Evolutionary conservation across 2,888 invertebrate species (phyloP).

Genomic region (Tineola bisselliella): DNA sequence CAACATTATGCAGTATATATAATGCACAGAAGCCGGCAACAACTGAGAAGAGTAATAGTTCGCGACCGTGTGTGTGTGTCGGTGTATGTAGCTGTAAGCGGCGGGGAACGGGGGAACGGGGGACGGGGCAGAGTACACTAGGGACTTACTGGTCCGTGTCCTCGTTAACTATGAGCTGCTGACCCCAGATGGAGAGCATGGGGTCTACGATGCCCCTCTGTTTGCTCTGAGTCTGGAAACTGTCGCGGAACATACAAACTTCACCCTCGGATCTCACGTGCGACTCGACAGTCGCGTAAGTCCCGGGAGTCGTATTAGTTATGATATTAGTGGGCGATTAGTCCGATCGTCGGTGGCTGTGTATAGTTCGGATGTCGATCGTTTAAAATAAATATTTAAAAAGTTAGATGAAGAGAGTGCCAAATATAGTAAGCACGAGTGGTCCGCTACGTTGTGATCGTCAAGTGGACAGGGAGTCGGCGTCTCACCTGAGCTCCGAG

Average conservation of each 20-base stretch:
- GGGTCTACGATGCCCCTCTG: conserved; percentile 97
- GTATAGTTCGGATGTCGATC: background rate
- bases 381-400: conserved; percentile 17
- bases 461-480: background rate
- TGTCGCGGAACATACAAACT: conserved; percentile 49
- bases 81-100: background rate
- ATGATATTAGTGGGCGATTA: background rate
- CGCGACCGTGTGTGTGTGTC: background rate
- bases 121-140: background rate
- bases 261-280: background rate
- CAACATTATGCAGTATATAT: too few species aligned
- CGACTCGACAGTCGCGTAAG: background rate
- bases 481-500: conserved; percentile 87
- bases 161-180: conserved; percentile 97
- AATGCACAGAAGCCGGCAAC: background rate
- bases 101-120: background rate
- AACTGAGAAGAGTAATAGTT: background rate
- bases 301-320: background rate
- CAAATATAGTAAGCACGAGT: conserved; percentile 61
- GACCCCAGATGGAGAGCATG: conserved; percentile 98
- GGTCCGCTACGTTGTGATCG: conserved; percentile 56
- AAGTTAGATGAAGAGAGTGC: conserved; percentile 48
- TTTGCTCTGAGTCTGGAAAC: conserved; percentile 89
- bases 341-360: background rate
- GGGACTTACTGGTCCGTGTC: conserved; percentile 95